Base-by-base conservation (phyloP, 2,797 vertebrate genomes). In the Protonibea diacanthus region DNA sequence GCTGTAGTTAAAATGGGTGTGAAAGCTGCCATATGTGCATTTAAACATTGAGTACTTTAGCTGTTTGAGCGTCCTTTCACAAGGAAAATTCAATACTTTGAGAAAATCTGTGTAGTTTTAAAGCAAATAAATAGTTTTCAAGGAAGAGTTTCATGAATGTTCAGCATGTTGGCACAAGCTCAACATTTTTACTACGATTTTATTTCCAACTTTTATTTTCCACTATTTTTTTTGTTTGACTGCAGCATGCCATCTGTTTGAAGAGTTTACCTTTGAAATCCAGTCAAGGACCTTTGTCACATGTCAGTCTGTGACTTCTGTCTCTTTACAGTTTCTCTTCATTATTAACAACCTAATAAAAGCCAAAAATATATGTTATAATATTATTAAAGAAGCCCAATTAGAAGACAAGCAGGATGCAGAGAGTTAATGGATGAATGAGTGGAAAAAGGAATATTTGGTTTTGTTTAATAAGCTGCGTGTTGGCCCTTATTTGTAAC, bases 1-100 rank as follows among this genome's bases (percentile, higher is more conserved):
- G 59, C 59, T 59, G 58, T 21, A 62, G 75, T 84, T 79, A 66
- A 73, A 78, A 73, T 64, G 68, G n/a, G n/a, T 44, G 70, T 62
- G 57, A 82, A 85, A 78, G 25, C 20, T 33, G 53, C 33, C 42
- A 53, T 42, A n/a, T 69, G 61, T 65, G 64, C 49, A 6, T 74
- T 74, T 68, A 59, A 57, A 66, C 55, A 5, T 13, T 18, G 5
- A 78, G 18, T 58, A 21, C 57, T 73, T 62, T 59, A 52, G 11
- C 60, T 48, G 20, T 13, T 56, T 3, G 2, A 23, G 3, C 2
- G 40, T 17, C 1, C 48, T 38, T 51, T 52, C 1, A 14, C 10
- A 44, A 38, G 33, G 33, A 38, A 38, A 38, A 38, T 38, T 38
- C 0, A 9, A 38, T 38, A 9, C 51, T 1, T 29, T 7, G 5